Evolutionary conservation across 2,113 vertebrate species (phyloP).

Genomic region (Chloropsis hardwickii): DNA sequence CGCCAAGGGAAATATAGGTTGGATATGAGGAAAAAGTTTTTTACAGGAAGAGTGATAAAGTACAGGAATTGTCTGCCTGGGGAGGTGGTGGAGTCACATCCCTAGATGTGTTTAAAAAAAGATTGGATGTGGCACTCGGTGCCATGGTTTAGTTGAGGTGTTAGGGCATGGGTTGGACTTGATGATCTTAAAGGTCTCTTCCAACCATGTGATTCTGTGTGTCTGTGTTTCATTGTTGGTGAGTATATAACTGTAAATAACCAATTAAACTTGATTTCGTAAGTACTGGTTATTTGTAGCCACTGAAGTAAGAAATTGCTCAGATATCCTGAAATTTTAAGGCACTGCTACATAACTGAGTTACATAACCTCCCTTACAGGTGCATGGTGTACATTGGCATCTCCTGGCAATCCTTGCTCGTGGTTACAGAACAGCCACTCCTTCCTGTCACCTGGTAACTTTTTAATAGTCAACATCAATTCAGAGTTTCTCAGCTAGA

Average conservation of each 20-base stretch:
- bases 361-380: not conserved
- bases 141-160: not conserved
- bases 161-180: not conserved
- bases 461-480: constrained; percentile 65
- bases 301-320: not conserved
- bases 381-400: not conserved
- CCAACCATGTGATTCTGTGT: not conserved
- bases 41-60: not conserved
- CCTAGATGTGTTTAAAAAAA: not conserved
- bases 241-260: not conserved
- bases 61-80: accelerated
- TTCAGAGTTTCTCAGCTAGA: constrained; percentile 12
- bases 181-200: not conserved
- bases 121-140: no score
- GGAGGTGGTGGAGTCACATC: not conserved
- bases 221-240: not conserved
- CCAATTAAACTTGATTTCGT: not conserved
- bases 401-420: not conserved
- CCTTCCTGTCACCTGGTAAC: constrained; percentile 71
- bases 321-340: not conserved
- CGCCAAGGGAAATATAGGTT: not conserved
- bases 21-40: not conserved
- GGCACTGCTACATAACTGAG: not conserved
- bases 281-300: not conserved
- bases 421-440: not conserved